Base-by-base conservation (phyloP, 2,888 invertebrate genomes). In the Camponotus fellah region DNA sequence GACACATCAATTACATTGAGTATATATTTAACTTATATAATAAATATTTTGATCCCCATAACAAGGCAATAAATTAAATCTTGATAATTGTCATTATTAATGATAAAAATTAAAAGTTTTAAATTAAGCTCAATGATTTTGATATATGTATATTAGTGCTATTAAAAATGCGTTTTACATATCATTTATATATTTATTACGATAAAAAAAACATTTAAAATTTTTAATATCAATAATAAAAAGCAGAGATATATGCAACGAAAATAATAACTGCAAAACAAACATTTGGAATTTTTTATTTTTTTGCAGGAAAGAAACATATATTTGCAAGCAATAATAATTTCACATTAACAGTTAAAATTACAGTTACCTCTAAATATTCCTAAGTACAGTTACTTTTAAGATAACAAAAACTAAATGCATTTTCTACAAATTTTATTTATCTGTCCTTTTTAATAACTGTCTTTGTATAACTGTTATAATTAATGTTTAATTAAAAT, bases 21-120 rank as follows among this genome's bases (percentile, higher is more conserved):
- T 68, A 65, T 53, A 66, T 2, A 66, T 77, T 68, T 77, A 77
- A 77, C 32, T 14, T 77, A 58, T 40, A 76, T 66, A 66, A 76
- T 77, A 34, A 32, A 77, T 77, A 77, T 77, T 77, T 58, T 77
- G 68, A 56, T 77, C 58, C 37, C 17, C 37, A 17, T 26, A n/a
- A 53, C 17, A 46, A 66, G n/a, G 49, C 0, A 49, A 49, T 49
- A 49, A 49, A 49, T 58, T 68, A 40, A 77, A 58, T 68, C 40
- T 68, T 32, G 3, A 56, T 77, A 68, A 66, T 14, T 68, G 56
- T 77, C 66, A 66, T 66, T 46, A 76, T 65, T 32, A 56, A 43
- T 77, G 77, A 77, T 68, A 77, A 26, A 0, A 37, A 43, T 66
- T 53, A 56, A 76, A 56, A 76, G 53, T 37, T 77, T 76, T 26